Conservation (phyloP, 1,140 invertebrate genomes). For the Phymastichus coffea region DNA sequence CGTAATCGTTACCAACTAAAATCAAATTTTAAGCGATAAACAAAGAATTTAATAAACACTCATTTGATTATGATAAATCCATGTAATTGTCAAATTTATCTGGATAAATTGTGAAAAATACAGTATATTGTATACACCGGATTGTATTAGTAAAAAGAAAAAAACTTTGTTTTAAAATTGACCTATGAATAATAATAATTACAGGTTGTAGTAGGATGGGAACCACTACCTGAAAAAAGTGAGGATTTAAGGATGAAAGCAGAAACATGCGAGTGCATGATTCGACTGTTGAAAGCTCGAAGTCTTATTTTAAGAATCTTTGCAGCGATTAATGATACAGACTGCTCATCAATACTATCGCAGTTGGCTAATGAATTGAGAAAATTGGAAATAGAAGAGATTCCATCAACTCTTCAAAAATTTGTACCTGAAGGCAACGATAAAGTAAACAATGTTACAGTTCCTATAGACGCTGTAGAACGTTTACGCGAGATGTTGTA, state of each 20-base stretch:
- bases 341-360: conserved; percentile 38
- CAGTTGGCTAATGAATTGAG: conserved; percentile 41
- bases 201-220: conserved; percentile 51
- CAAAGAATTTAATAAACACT: too few relatives aligned
- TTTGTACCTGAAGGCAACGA: conserved; percentile 38
- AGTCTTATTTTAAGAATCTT: conserved; percentile 49
- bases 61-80: too few relatives aligned
- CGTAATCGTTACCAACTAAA: too few relatives aligned
- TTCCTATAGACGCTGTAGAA: conserved; percentile 50
- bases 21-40: too few relatives aligned
- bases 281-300: conserved; percentile 43
- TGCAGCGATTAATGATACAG: conserved; percentile 39
- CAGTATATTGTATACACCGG: too few relatives aligned
- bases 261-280: conserved; percentile 50
- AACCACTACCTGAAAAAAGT: conserved; percentile 39
- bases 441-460: conserved; percentile 44
- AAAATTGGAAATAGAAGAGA: conserved; percentile 39
- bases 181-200: too few relatives aligned
- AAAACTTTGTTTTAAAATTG: too few relatives aligned
- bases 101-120: too few relatives aligned
- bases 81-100: too few relatives aligned
- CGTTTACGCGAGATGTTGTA: conserved; percentile 48
- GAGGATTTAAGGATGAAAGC: conserved; percentile 42
- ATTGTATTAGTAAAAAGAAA: too few relatives aligned
- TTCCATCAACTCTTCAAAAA: conserved; percentile 42